A percentile compares a stretch with the other conserved stretches of the same genome.
Evolutionary conservation across 2,113 vertebrate genomes (phyloP).

Genomic region (Malurus cyaneus): DNA sequence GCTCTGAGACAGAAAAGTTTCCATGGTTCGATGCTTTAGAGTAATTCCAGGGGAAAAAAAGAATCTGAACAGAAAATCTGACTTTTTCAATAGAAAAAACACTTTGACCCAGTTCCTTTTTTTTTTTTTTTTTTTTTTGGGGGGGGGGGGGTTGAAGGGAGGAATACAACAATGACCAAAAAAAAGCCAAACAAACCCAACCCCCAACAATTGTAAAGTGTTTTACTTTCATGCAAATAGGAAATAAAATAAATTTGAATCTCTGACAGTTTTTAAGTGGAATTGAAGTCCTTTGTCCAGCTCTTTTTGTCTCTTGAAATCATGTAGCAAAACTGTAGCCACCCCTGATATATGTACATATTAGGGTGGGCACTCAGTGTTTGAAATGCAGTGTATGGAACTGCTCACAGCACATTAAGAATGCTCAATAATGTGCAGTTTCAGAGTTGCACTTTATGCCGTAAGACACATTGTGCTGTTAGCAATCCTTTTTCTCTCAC

Average conservation of each 20-base stretch:
- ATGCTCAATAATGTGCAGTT: conserved; percentile 14
- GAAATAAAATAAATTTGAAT: not conserved
- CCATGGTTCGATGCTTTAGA: not conserved
- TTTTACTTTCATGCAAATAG: not conserved
- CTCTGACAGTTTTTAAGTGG: not conserved
- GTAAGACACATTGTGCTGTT: conserved; percentile 5
- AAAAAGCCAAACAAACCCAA: not conserved
- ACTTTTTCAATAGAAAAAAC: not conserved
- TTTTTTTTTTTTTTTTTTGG: not conserved
- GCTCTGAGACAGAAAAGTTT: not conserved
- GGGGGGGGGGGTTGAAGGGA: rapidly evolving
- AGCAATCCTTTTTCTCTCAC: not conserved
- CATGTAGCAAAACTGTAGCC: not conserved
- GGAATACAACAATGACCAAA: not conserved
- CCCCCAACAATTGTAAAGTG: not conserved
- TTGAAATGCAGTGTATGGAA: conserved; percentile 28
- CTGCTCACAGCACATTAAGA: conserved; percentile 31
- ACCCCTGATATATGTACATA: not conserved
- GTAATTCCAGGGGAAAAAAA: not conserved
- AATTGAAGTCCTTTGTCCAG: not conserved
- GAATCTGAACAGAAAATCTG: not conserved
- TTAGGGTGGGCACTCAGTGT: not conserved
- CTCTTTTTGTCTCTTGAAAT: conserved; percentile 9
- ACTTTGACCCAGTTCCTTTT: not conserved
- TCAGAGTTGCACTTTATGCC: conserved; percentile 14